Conservation (phyloP, 2,797 vertebrate species). For the Nyctibius grandis region DNA sequence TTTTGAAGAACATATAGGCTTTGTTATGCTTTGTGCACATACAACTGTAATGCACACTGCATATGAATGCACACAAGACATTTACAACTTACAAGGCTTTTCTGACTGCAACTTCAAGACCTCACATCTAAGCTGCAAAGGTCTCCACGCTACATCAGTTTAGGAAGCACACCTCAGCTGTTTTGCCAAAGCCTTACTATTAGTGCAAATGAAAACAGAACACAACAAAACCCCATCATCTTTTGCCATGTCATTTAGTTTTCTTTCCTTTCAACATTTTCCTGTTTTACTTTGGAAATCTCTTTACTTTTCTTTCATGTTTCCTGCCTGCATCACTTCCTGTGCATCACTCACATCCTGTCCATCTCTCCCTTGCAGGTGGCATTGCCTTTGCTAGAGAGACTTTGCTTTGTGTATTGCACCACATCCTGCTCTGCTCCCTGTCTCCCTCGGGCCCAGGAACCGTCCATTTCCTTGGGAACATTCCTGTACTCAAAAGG, state of each 20-base stretch:
- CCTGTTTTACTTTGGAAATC: slow-evolving; percentile 57
- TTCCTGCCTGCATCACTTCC: slow-evolving; percentile 64
- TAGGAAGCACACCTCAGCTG: neutral
- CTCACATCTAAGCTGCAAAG: neutral
- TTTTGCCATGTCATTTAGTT: slow-evolving; percentile 8
- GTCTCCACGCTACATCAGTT: neutral
- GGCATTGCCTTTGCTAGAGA: slow-evolving; percentile 1
- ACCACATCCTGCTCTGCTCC: slow-evolving; percentile 46
- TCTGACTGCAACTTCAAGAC: neutral
- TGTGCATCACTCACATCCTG: slow-evolving; percentile 54
- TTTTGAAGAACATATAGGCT: neutral
- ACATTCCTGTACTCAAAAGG: slow-evolving; percentile 30
- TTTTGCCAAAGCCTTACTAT: slow-evolving; percentile 12
- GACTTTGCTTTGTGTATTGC: slow-evolving; percentile 32
- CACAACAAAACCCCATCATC: neutral
- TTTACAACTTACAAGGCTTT: neutral
- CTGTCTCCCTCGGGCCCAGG: neutral
- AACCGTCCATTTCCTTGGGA: slow-evolving; percentile 54
- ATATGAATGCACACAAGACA: neutral
- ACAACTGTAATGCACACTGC: neutral
- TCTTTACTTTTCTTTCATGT: slow-evolving; percentile 9
- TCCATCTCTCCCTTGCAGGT: slow-evolving; percentile 40
- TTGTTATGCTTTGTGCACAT: neutral
- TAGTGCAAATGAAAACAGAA: neutral
- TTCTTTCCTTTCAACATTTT: slow-evolving; percentile 26